These are phyloP conservation scores for Baccha elongata DNA, from an alignment of 2,888 invertebrate genomes.

Conservation along the genomic window DNA sequence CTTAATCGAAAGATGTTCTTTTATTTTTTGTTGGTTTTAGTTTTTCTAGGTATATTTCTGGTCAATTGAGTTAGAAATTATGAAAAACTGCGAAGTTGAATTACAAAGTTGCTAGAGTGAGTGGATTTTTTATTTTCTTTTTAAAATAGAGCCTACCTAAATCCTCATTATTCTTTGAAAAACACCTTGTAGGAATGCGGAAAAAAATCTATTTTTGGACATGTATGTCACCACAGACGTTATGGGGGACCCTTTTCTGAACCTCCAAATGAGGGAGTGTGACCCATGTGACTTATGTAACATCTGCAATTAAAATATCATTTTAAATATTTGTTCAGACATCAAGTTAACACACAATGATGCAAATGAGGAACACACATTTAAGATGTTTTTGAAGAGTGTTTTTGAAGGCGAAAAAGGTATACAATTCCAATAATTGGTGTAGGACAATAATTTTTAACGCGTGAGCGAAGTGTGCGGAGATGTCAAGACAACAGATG, in stretches of 20 bases:
- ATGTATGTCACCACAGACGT: slow-evolving; percentile 32
- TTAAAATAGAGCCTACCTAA: too few relatives aligned
- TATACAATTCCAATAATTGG: slow-evolving; percentile 44
- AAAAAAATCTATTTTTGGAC: slow-evolving; percentile 61
- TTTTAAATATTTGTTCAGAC: slow-evolving; percentile 73
- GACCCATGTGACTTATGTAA: slow-evolving; percentile 67
- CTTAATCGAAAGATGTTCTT: slow-evolving; percentile 61
- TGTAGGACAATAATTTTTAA: slow-evolving; percentile 6
- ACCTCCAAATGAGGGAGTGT: slow-evolving; percentile 52
- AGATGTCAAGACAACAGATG: not conserved
- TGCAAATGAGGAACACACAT: slow-evolving; percentile 71
- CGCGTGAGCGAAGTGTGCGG: not conserved
- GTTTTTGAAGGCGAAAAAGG: slow-evolving; percentile 31
- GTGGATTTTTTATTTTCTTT: slow-evolving; percentile 14
- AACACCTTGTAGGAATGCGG: slow-evolving; percentile 58
- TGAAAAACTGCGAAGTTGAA: slow-evolving; percentile 24
- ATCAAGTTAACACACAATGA: slow-evolving; percentile 72
- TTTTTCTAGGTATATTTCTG: slow-evolving; percentile 67
- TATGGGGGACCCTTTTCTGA: slow-evolving; percentile 39
- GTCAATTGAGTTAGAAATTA: slow-evolving; percentile 58
- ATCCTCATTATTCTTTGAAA: slow-evolving; percentile 40
- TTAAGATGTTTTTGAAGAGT: slow-evolving; percentile 36
- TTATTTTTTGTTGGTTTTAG: slow-evolving; percentile 34
- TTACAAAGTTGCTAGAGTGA: slow-evolving; percentile 7
- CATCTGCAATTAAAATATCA: slow-evolving; percentile 71